phyloP scores from a whole-genome alignment of 2,888 invertebrate genomes.

The Sinelater perroti region DNA sequence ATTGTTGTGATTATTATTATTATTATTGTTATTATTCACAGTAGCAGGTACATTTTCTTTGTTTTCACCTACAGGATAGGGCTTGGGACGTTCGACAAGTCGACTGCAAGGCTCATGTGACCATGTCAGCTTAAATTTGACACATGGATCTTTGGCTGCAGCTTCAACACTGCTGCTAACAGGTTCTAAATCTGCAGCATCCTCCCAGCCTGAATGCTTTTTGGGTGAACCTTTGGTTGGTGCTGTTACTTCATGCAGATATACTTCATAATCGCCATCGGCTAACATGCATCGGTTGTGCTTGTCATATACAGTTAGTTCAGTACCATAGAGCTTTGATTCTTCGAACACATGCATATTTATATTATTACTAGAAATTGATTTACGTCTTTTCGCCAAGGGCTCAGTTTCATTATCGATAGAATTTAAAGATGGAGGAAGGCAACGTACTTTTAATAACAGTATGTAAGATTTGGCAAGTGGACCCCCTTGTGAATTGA shows the following conservation, averaged over 20 bases:
- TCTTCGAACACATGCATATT: constrained; percentile 36
- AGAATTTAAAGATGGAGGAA: constrained; percentile 61
- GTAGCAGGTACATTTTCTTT: constrained; percentile 57
- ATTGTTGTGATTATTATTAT: too few species aligned
- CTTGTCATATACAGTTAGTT: constrained; percentile 89
- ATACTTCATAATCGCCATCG: constrained; percentile 91
- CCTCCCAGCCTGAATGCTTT: constrained; percentile 78
- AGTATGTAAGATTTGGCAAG: constrained; percentile 85
- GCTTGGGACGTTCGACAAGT: constrained; percentile 72
- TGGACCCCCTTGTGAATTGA: constrained; percentile 80
- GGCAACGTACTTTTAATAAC: constrained; percentile 74
- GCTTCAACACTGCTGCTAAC: constrained; percentile 69
- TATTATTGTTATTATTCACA: constrained; percentile 51
- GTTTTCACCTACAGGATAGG: constrained; percentile 60
- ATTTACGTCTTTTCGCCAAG: constrained; percentile 75
- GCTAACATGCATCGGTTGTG: constrained; percentile 85
- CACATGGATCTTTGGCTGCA: constrained; percentile 80
- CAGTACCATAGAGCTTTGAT: constrained; percentile 72
- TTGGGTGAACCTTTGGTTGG: constrained; percentile 68
- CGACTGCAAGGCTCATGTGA: constrained; percentile 75
- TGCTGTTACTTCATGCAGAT: constrained; percentile 75
- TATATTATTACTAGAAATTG: constrained; percentile 53
- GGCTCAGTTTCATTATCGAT: constrained; percentile 70
- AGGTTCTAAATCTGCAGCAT: constrained; percentile 64
- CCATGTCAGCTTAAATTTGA: constrained; percentile 88